Conservation (phyloP, 1,140 invertebrate genomes). For the Pteromalus puparum region DNA sequence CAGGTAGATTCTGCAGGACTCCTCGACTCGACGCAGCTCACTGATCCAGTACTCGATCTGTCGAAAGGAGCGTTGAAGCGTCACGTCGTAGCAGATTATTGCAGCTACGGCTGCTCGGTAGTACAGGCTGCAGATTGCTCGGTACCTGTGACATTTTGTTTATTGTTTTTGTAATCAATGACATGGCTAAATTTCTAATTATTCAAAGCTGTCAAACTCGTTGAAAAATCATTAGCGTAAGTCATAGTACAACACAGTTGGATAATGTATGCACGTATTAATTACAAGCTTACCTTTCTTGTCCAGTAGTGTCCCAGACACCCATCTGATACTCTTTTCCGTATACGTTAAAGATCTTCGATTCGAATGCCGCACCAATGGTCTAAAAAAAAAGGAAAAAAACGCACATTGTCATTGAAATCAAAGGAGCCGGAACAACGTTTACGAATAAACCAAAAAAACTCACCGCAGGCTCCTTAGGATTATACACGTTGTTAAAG, state of each 20-base stretch:
- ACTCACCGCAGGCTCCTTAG: slow-evolving; percentile 72
- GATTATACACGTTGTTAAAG: slow-evolving; percentile 74
- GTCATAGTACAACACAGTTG: neutral
- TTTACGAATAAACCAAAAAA: neutral
- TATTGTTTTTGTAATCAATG: neutral
- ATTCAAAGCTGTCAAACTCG: neutral
- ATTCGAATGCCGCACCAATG: slow-evolving; percentile 82
- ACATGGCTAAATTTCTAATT: slow-evolving; percentile 30
- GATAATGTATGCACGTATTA: neutral
- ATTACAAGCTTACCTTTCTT: slow-evolving; percentile 76
- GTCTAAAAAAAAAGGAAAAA: slow-evolving; percentile 79
- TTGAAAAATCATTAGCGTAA: neutral
- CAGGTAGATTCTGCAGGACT: slow-evolving; percentile 81
- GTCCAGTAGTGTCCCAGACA: slow-evolving; percentile 86
- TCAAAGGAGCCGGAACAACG: neutral
- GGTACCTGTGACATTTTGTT: slow-evolving; percentile 73
- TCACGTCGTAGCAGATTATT: slow-evolving; percentile 83
- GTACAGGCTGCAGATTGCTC: slow-evolving; percentile 83
- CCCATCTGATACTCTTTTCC: slow-evolving; percentile 78
- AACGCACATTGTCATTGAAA: neutral
- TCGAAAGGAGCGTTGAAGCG: slow-evolving; percentile 77
- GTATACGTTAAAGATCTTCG: slow-evolving; percentile 77
- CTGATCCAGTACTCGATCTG: slow-evolving; percentile 80
- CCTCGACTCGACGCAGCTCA: slow-evolving; percentile 79
- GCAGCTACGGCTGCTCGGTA: slow-evolving; percentile 83